These are phyloP conservation scores for Gymnopithys bicolor DNA, from an alignment of 2,797 vertebrate species.

Conservation along the genomic window DNA sequence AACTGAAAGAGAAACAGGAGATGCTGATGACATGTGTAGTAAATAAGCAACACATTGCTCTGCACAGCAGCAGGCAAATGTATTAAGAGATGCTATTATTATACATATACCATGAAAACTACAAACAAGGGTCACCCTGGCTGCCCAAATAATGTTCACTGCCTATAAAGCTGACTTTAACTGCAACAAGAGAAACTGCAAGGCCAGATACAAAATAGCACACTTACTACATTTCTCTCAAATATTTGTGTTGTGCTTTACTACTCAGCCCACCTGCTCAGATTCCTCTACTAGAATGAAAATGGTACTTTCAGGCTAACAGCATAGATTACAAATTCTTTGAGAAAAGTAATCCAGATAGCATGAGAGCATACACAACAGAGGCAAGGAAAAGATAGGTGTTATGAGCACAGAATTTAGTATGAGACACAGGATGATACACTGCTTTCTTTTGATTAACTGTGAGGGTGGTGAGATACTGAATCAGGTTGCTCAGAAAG, in stretches of 20 bases:
- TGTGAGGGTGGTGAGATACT: not conserved
- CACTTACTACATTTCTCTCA: not conserved
- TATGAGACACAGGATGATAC: not conserved
- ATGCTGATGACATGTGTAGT: constrained; percentile 1
- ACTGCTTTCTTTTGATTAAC: not conserved
- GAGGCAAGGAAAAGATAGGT: not conserved
- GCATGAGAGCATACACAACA: not conserved
- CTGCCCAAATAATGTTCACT: not conserved
- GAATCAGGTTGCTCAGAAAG: not conserved
- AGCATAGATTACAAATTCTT: not conserved
- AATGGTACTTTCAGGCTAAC: not conserved
- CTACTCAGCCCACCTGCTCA: not conserved
- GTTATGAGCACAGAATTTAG: not conserved
- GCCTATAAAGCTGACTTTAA: not conserved
- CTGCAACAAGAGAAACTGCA: not conserved
- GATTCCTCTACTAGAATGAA: not conserved
- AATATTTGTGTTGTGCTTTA: not conserved
- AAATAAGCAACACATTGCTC: constrained; percentile 6
- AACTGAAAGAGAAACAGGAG: constrained; percentile 17
- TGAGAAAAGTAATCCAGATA: not conserved
- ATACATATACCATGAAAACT: not conserved
- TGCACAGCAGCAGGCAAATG: not conserved
- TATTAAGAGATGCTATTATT: not conserved
- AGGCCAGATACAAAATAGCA: not conserved
- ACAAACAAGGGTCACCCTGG: not conserved